A percentile compares a stretch with the other conserved stretches of the same genome.
phyloP scores from a whole-genome alignment of 2,113 vertebrate genomes.

The Dermatemys mawii region DNA sequence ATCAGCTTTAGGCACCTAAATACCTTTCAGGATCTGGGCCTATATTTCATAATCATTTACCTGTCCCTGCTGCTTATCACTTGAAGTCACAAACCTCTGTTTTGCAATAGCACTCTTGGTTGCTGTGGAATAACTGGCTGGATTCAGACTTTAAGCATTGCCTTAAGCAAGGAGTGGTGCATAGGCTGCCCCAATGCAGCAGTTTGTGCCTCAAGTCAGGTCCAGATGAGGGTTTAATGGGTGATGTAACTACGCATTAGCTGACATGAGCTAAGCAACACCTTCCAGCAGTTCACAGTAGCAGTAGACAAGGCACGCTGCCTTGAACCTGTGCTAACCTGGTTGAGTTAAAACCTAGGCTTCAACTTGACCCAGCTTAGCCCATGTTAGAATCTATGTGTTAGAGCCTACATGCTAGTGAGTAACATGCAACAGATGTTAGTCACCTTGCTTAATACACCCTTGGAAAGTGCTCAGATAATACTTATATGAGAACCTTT shows the following conservation, averaged over 20 bases:
- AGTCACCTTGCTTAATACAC: accelerated
- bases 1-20: background rate
- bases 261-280: background rate
- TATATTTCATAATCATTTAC: background rate
- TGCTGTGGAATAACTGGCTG: background rate
- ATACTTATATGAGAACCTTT: accelerated
- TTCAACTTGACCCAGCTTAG: background rate
- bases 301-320: background rate
- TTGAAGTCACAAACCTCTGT: background rate
- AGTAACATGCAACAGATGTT: background rate
- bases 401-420: background rate
- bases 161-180: background rate
- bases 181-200: background rate
- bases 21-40: background rate
- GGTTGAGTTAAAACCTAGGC: background rate
- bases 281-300: background rate
- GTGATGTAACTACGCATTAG: background rate
- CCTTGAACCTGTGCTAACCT: background rate
- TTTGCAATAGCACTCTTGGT: background rate
- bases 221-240: background rate
- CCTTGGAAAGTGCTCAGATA: background rate
- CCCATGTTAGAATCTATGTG: background rate
- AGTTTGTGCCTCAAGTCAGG: background rate
- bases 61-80: background rate
- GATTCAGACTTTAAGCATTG: background rate